A percentile compares a stretch with the other conserved stretches of the same genome.
Evolutionary conservation across 1,140 invertebrate species (phyloP).

Genomic region (Trichogramma pretiosum): DNA sequence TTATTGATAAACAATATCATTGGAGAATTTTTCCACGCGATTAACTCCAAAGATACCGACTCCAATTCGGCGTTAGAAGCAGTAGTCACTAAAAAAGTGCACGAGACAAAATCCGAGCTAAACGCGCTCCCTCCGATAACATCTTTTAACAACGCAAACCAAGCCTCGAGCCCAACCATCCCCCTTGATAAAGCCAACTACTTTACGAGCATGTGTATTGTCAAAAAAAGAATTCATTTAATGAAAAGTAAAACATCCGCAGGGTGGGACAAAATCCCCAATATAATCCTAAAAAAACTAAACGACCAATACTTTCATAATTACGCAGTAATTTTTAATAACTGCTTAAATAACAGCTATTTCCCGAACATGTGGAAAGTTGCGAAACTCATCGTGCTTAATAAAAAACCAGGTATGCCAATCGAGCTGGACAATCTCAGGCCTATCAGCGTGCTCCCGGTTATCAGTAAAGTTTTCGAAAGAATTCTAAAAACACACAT

Average conservation of each 20-base stretch:
- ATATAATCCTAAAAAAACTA: conserved; percentile 18
- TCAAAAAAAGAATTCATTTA: too few species aligned
- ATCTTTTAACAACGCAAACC: too few species aligned
- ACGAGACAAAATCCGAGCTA: too few species aligned
- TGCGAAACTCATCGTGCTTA: conserved; percentile 18
- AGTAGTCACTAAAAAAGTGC: too few species aligned
- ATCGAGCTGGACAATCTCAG: conserved; percentile 9
- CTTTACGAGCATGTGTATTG: too few species aligned
- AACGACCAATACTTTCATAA: not conserved
- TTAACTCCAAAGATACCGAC: too few species aligned
- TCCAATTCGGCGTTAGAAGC: too few species aligned
- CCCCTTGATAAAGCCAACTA: too few species aligned
- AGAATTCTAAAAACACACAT: conserved; percentile 4
- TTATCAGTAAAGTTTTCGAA: not conserved
- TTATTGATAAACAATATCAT: too few species aligned
- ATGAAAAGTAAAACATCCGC: conserved; percentile 22
- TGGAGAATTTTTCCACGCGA: too few species aligned
- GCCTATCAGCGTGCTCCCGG: conserved; percentile 16
- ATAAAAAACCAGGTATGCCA: conserved; percentile 17
- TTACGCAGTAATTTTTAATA: conserved; percentile 16
- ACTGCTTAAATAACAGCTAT: conserved; percentile 13
- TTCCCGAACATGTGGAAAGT: conserved; percentile 18
- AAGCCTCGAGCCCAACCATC: too few species aligned
- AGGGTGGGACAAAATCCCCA: conserved; percentile 16
- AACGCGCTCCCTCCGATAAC: too few species aligned